These are phyloP conservation scores for Arenicola marina DNA, from an alignment of 2,888 invertebrate genomes.

Conservation along the genomic window DNA sequence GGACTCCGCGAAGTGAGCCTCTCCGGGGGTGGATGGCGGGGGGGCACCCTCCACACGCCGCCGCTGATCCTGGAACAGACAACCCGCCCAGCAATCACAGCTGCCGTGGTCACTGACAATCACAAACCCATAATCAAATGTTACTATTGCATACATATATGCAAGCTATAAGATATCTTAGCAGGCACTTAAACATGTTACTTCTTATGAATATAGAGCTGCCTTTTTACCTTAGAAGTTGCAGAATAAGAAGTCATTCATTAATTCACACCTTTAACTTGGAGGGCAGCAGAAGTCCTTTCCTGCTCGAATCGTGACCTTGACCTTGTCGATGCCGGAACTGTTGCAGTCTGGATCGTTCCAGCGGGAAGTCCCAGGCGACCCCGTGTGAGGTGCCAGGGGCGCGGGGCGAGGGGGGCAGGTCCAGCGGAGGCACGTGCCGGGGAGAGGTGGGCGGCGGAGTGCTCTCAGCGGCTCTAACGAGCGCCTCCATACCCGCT, in stretches of 20 bases:
- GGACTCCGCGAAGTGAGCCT: not conserved
- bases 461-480: not conserved
- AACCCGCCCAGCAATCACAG: too few species aligned
- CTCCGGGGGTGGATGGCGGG: not conserved
- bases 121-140: too few species aligned
- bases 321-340: too few species aligned
- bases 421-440: conserved; percentile 1
- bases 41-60: not conserved
- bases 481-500: not conserved
- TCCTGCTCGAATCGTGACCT: not conserved
- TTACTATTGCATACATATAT: too few species aligned
- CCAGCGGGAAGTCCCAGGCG: conserved; percentile 3
- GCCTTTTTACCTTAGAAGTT: too few species aligned
- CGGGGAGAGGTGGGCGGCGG: too few species aligned
- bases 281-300: not conserved
- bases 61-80: not conserved
- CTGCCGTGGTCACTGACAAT: too few species aligned
- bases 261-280: too few species aligned
- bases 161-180: too few species aligned
- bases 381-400: not conserved
- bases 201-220: too few species aligned
- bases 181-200: too few species aligned
- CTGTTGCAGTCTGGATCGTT: not conserved
- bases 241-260: too few species aligned
- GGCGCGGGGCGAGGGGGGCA: not conserved